Evolutionary conservation across 2,888 invertebrate genomes (phyloP).

Genomic region (Thysanoteuthis rhombus): DNA sequence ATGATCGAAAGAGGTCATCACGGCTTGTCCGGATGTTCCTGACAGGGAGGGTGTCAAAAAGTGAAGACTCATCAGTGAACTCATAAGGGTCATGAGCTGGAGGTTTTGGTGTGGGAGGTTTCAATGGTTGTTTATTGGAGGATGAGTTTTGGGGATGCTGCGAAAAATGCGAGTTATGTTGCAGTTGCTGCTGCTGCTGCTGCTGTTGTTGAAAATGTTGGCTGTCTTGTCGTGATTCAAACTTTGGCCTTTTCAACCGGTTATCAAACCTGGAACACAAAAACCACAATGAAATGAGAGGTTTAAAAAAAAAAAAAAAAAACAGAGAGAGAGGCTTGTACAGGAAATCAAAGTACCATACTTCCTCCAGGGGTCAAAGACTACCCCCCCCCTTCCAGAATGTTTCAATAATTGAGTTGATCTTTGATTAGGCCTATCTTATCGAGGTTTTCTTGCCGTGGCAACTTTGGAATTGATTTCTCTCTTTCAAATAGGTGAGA

Average conservation of each 20-base stretch:
- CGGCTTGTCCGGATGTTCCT: conserved; percentile 51
- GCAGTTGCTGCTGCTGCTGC: conserved; percentile 13
- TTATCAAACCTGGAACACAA: conserved; percentile 78
- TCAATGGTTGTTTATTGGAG: conserved; percentile 34
- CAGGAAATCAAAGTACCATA: no score
- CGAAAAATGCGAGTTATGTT: conserved; percentile 29
- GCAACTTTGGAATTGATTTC: no score
- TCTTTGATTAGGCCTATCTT: no score
- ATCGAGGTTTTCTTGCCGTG: no score
- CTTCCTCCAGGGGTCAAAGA: no score
- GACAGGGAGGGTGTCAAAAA: conserved; percentile 50
- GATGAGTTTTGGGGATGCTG: conserved; percentile 23
- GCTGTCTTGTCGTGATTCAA: conserved; percentile 39
- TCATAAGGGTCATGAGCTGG: conserved; percentile 75
- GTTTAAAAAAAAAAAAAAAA: conserved; percentile 32
- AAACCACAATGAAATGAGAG: background rate
- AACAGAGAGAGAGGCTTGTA: no score
- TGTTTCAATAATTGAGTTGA: no score
- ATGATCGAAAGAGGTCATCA: conserved; percentile 56
- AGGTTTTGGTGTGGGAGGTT: conserved; percentile 69
- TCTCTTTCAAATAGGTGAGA: no score
- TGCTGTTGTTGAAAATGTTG: conserved; percentile 26
- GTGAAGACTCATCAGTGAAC: conserved; percentile 75
- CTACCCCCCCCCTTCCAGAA: no score
- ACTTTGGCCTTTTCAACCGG: conserved; percentile 81